Evolutionary conservation across 2,797 vertebrate genomes (phyloP), one percentile per base, ranked within the genome.

Genomic region (Leptatherina wallacei): DNA sequence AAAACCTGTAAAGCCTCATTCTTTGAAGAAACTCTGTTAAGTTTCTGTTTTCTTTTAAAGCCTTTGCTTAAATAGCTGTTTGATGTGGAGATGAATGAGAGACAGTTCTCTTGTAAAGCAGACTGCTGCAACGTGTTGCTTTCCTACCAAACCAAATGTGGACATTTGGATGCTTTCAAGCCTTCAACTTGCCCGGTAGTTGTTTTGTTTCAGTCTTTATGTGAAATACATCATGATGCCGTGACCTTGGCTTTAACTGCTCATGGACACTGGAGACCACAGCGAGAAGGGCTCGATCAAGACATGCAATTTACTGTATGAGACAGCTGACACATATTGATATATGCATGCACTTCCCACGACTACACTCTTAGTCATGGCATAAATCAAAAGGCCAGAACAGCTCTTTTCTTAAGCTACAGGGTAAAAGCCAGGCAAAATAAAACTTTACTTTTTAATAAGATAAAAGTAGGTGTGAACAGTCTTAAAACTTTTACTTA

Each of bases 301-400:
- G 77, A 68, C 73, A 83, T 71, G 74, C 80, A 87, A 88, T 91
- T 91, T 91, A 74, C 75, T 75, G 83, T 80, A 82, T 73, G 77
- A 78, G 77, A 59, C 65, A 13, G 67, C 85, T 89, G 88, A 88
- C 85, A 88, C 73, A 67, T 79, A 83, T 80, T 86, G 85, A 90
- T 89, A 80, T 90, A 92, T 89, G 82, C 76, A 81, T 81, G 81
- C 85, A 84, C 89, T 91, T 90, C 78, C 83, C 85, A 85, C 67
- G 55, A 77, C 78, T 61, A 71, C 82, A 79, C 75, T 75, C 75
- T 81, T 61, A 75, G 71, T 81, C 81, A 81, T 64, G 75, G 80
- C 40, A 86, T 91, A 90, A 92, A 93, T 91, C 88, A 91, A 42
- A 79, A 70, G 61, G 67, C 75, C 72, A 66, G 71, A 40, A 47